These are phyloP conservation scores for Iguana delicatissima DNA, from an alignment of 2,797 vertebrate genomes.

Conservation along the genomic window DNA sequence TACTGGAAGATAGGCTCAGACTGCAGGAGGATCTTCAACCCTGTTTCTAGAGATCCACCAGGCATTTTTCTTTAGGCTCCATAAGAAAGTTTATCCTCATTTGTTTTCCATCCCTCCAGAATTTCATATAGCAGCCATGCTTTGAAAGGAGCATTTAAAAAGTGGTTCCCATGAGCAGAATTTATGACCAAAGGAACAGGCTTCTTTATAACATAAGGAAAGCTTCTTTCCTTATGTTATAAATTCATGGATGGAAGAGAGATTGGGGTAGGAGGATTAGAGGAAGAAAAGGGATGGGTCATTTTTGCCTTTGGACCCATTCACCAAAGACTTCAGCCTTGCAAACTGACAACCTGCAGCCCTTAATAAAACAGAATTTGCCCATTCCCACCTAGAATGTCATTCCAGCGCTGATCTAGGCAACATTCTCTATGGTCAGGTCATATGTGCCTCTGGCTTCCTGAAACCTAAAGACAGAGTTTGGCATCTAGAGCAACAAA, in stretches of 20 bases:
- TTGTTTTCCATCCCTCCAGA: too few relatives aligned
- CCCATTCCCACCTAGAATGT: background rate
- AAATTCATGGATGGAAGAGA: background rate
- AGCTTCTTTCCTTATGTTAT: constrained; percentile 5
- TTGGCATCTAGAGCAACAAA: background rate
- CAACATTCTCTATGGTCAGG: background rate
- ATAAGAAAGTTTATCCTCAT: background rate
- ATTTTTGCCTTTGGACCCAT: background rate
- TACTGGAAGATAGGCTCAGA: background rate
- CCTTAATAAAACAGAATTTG: background rate
- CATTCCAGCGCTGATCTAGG: background rate
- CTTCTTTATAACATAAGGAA: too few relatives aligned
- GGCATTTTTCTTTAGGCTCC: background rate
- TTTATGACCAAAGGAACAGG: background rate
- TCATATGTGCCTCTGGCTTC: background rate
- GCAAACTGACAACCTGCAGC: background rate
- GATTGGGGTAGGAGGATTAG: background rate
- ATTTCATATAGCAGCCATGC: background rate
- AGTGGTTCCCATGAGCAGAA: background rate
- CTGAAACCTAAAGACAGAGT: background rate
- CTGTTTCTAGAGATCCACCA: background rate
- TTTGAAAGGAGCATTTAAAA: background rate
- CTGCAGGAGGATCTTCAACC: background rate
- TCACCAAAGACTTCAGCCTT: background rate
- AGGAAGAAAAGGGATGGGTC: background rate